Conservation (phyloP, 2,888 invertebrate genomes). For the Timema cristinae region DNA sequence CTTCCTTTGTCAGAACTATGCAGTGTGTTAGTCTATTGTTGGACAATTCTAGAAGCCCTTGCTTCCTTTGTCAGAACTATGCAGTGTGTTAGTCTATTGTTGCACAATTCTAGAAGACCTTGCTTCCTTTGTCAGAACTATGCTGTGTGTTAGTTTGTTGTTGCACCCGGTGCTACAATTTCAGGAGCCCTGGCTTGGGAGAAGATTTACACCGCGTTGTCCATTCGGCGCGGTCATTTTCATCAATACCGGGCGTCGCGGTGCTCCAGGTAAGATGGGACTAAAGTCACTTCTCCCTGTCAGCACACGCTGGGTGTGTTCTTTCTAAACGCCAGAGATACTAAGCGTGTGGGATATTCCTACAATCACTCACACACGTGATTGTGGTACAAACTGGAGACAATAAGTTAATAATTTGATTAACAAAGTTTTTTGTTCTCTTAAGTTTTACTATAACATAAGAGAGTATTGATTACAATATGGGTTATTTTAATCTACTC, state of each 20-base stretch:
- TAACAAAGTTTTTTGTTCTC: no score
- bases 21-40: not conserved
- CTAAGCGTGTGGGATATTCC: no score
- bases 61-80: not conserved
- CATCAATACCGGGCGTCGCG: conserved; percentile 19
- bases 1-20: not conserved
- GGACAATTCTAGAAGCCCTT: not conserved
- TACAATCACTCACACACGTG: no score
- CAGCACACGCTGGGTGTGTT: no score
- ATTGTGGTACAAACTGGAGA: no score
- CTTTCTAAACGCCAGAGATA: no score
- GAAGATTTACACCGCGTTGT: conserved; percentile 25
- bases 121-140: no score
- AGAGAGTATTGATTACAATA: no score
- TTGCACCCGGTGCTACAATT: not conserved
- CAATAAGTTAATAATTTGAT: no score
- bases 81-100: not conserved
- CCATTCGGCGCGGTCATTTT: conserved; percentile 21
- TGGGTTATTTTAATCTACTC: no score
- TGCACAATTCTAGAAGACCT: no score
- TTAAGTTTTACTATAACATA: no score
- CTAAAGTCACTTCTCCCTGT: not conserved
- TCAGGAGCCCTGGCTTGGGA: not conserved
- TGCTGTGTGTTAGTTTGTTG: not conserved
- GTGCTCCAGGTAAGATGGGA: not conserved